These are phyloP conservation scores for Aythya baeri DNA, from an alignment of 2,113 vertebrate genomes.

Conservation along the genomic window DNA sequence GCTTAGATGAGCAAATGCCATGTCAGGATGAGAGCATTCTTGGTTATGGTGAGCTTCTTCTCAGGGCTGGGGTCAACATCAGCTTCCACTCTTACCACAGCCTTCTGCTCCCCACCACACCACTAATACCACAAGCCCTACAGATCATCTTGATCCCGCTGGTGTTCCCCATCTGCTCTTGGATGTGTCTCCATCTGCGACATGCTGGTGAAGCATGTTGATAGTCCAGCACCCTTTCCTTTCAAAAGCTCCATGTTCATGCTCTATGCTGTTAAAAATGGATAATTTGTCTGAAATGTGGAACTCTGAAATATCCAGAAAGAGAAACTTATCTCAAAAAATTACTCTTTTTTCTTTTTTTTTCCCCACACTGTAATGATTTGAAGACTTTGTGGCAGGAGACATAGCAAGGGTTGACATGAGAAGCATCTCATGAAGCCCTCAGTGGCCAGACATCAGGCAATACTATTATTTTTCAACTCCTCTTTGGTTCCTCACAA, in stretches of 20 bases:
- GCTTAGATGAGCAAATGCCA: fast-evolving
- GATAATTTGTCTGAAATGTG: not conserved
- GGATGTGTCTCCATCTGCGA: too few relatives aligned
- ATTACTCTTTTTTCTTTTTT: not conserved
- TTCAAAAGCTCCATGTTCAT: not conserved
- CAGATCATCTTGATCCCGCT: not conserved
- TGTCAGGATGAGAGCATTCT: not conserved
- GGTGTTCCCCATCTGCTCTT: not conserved
- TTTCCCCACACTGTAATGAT: not conserved
- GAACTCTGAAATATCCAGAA: not conserved
- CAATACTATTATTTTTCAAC: not conserved
- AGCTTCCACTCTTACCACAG: not conserved
- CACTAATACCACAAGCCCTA: fast-evolving
- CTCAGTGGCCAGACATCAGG: not conserved
- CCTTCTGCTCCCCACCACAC: not conserved
- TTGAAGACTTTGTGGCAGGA: not conserved
- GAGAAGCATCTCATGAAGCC: not conserved
- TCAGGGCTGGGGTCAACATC: not conserved
- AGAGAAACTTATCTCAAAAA: not conserved
- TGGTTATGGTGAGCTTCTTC: fast-evolving
- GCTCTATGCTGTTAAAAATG: not conserved
- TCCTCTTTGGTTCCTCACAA: not conserved
- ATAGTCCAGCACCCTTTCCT: not conserved
- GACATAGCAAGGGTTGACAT: not conserved
- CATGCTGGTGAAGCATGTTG: not conserved